Evolutionary conservation across 1,140 invertebrate genomes (phyloP).

Genomic region (Aleiodes sp.): DNA sequence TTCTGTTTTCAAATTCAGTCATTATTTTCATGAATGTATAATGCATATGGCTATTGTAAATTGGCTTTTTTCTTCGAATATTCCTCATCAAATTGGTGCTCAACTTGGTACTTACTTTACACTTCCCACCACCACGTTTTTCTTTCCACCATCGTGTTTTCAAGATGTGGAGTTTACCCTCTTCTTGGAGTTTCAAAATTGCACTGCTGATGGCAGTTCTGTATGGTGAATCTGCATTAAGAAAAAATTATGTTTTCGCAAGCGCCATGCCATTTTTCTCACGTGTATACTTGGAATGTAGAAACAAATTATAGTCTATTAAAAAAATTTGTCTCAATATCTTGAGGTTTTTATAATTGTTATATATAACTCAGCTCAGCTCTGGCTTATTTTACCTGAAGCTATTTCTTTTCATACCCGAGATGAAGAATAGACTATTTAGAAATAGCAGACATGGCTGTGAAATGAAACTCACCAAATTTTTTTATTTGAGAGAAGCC

Average conservation of each 20-base stretch:
- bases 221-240: constrained; percentile 81
- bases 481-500: too few relatives aligned
- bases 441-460: too few relatives aligned
- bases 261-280: too few relatives aligned
- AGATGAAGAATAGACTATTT: too few relatives aligned
- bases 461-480: too few relatives aligned
- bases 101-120: constrained; percentile 71
- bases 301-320: too few relatives aligned
- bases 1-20: not conserved
- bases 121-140: constrained; percentile 83
- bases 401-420: too few relatives aligned
- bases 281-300: not conserved
- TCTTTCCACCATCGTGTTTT: constrained; percentile 98
- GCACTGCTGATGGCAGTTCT: constrained; percentile 86
- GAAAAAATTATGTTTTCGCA: not conserved
- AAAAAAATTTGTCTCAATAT: too few relatives aligned
- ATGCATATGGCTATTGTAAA: too few relatives aligned
- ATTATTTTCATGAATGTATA: not conserved
- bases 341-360: not conserved
- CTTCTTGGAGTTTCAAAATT: constrained; percentile 92
- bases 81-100: not conserved
- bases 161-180: constrained; percentile 88
- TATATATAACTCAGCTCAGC: not conserved
- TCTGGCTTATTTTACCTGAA: not conserved
- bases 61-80: too few relatives aligned